Base-by-base conservation (phyloP, 2,888 invertebrate genomes). In the Lithophane ornitopus region DNA sequence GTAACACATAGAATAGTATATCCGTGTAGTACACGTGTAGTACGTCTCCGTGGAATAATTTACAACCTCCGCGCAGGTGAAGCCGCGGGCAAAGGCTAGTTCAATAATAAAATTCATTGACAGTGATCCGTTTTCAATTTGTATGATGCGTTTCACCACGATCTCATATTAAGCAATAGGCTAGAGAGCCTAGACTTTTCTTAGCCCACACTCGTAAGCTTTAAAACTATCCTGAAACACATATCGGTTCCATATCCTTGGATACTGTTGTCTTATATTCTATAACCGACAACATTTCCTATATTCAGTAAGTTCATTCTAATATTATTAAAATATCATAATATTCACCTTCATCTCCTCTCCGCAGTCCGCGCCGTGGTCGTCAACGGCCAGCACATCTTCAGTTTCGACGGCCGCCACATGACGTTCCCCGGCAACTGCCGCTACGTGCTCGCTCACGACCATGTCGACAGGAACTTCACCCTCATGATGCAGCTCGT, bases 371-470 rank as follows among this genome's bases (percentile, higher is more conserved):
- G 97, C 68, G 99, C 98, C 14, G 97, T 97, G 56, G 92, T 99
- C 7, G 97, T 98, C 19, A 98, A 98, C 91, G 98, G 98, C 2
- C 98, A 98, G 89, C 98, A 99, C 94, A 97, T 98, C 93, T 98
- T 98, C 94, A 99, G 98, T 0, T 99, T 99, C 94, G 99, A 99
- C 93, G 98, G 98, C 0, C 97, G 97, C 86, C 98, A 98, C 91
- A 95, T 98, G 85, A 98, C 98, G 12, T 98, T 98, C 97, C 98
- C 98, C 0, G 99, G 98, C 58, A 97, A 97, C 69, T 99, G 99
- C 96, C 98, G 98, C 90, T 99, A 99, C 93, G 95, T 99, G 1
- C 95, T 99, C 11, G 98, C 98, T 0, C 98, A 98, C 88, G 99
- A 99, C 94, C 98, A 98, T 89, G 97, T 98, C 26, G 98, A 99